Base-by-base conservation (phyloP, 2,113 vertebrate species). In the Camelus bactrianus region DNA sequence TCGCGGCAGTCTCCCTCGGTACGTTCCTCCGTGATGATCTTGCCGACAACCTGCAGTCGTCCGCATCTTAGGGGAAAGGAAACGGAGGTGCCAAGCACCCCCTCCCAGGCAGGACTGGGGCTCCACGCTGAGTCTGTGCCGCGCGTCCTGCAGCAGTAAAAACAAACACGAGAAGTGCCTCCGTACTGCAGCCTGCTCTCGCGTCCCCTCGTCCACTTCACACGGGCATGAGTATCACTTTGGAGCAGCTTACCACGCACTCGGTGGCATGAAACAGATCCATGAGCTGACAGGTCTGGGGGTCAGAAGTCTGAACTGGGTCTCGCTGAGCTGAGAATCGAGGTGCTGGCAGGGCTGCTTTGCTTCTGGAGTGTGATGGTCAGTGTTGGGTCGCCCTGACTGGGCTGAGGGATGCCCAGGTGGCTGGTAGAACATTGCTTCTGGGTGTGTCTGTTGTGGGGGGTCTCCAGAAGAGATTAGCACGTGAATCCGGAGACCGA, bases 231-330 rank as follows among this genome's bases (percentile, higher is more conserved):
- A 1, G 38, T 4, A 42, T 42, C 38, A 42, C 38, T 42, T 42
- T 42, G 38, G 38, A 42, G 38, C 38, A 5, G 38, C 38, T 19
- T 8, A 12, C 17, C 19, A 8, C 69, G 12, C 32, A 38, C 76
- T 28, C 42, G 4, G 60, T 3, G 26, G 30, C 69, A n/a, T n/a
- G 17, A 73, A 35, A 22, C 1, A 2, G 12, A 60, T 22, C 19
- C 9, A 5, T 48, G 8, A 15, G 4, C 58, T 50, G 2, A 15
- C 0, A 0, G 58, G 28, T 35, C 28, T 42, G 12, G 15, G 35
- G 35, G 48, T 8, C 42, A 5, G 1, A 65, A 60, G 30, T 50
- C 69, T n/a, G n/a, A 28, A 24, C 1, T 6, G 46, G 28, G 13
- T 54, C 46, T 85, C 14, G 2, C 6, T 6, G 28, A 20, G 16